These are phyloP conservation scores for Drosophila lini DNA, from an alignment of 1,140 invertebrate genomes.

Conservation along the genomic window DNA sequence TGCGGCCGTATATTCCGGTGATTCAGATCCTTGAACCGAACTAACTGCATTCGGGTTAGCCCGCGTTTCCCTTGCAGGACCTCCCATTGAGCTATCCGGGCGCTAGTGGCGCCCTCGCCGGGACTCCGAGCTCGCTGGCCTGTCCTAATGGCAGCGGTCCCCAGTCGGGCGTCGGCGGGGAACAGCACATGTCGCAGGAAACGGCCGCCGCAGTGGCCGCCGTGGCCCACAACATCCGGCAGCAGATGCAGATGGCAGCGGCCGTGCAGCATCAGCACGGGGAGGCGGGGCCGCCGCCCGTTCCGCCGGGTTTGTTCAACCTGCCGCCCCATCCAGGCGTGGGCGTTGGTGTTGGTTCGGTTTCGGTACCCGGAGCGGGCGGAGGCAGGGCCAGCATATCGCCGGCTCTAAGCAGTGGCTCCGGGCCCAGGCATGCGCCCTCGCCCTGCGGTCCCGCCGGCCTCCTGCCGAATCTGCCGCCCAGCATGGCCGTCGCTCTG, in stretches of 20 bases:
- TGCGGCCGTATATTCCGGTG: background rate
- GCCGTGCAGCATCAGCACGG: conserved; percentile 86
- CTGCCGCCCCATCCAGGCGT: conserved; percentile 74
- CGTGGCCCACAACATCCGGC: conserved; percentile 87
- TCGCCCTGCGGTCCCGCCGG: conserved; percentile 78
- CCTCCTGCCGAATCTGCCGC: conserved; percentile 74
- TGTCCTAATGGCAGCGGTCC: conserved; percentile 68
- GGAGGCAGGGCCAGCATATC: conserved; percentile 80
- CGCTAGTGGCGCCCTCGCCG: conserved; percentile 51
- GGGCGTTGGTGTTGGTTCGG: conserved; percentile 25
- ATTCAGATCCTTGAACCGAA: conserved; percentile 10
- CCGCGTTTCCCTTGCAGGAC: conserved; percentile 83
- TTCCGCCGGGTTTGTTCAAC: conserved; percentile 83
- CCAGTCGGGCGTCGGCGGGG: conserved; percentile 33
- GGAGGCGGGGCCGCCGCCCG: conserved; percentile 85
- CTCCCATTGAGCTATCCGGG: conserved; percentile 77
- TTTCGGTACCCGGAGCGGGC: conserved; percentile 68
- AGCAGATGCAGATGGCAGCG: conserved; percentile 90
- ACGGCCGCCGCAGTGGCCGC: conserved; percentile 82
- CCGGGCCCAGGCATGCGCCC: conserved; percentile 76
- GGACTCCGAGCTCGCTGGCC: conserved; percentile 53
- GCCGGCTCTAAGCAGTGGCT: conserved; percentile 75
- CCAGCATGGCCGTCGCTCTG: conserved; percentile 79
- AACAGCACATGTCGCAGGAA: conserved; percentile 81
- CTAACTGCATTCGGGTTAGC: conserved; percentile 72